phyloP scores from a whole-genome alignment of 2,113 vertebrate species.

The Spilogale gracilis region DNA sequence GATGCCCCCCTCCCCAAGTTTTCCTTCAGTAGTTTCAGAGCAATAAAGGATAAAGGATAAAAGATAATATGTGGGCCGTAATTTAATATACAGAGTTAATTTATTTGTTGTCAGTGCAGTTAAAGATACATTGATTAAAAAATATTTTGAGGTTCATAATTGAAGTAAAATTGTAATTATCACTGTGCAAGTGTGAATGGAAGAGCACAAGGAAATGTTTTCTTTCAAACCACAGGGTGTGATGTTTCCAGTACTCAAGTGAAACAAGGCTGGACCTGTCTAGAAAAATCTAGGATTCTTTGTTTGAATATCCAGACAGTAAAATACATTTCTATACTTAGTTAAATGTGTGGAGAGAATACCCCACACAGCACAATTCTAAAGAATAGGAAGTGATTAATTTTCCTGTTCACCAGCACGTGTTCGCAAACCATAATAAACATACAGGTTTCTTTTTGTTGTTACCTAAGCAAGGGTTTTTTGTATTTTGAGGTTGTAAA shows the following conservation, averaged over 20 bases:
- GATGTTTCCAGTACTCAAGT: neutral
- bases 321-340: neutral
- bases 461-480: neutral
- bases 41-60: conserved; percentile 5
- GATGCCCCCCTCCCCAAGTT: neutral
- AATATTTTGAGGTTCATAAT: neutral
- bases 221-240: neutral
- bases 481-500: neutral
- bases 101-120: conserved; percentile 57
- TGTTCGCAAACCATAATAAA: conserved; percentile 33
- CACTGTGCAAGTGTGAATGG: neutral
- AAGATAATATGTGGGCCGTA: neutral
- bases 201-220: neutral
- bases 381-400: neutral
- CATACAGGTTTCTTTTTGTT: neutral
- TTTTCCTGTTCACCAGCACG: neutral
- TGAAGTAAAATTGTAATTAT: neutral
- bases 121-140: conserved; percentile 33
- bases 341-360: neutral
- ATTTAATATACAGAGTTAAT: conserved; percentile 51
- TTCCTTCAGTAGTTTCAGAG: conserved; percentile 50
- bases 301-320: neutral
- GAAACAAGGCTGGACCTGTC: neutral
- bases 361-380: neutral
- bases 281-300: neutral